These are phyloP conservation scores for Chaetops frenatus DNA, from an alignment of 2,113 vertebrate genomes.

Conservation along the genomic window DNA sequence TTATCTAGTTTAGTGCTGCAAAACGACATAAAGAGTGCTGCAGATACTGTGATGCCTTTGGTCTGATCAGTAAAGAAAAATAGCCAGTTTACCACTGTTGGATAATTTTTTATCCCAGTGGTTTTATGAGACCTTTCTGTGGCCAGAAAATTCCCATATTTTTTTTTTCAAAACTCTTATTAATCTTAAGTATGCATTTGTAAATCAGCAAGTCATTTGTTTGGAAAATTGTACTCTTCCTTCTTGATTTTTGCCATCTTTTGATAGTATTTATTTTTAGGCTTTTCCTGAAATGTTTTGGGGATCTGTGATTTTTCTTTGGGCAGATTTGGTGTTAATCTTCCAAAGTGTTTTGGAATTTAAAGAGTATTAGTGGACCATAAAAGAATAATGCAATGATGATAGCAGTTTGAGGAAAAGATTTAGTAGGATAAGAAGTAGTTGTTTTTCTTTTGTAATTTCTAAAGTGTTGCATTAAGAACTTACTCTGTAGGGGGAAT, in stretches of 20 bases:
- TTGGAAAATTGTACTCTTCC: not conserved
- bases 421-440: not conserved
- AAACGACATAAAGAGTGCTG: not conserved
- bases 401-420: not conserved
- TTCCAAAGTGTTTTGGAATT: not conserved
- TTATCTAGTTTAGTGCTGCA: not conserved
- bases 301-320: not conserved
- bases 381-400: not conserved
- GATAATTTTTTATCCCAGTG: not conserved
- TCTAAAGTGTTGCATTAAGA: not conserved
- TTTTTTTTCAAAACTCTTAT: not conserved
- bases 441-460: not conserved
- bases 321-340: not conserved
- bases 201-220: not conserved
- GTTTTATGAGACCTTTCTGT: not conserved
- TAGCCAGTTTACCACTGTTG: not conserved
- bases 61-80: not conserved
- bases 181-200: not conserved
- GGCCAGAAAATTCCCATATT: rapidly evolving
- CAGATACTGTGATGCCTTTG: not conserved
- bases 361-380: not conserved
- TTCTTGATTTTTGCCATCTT: not conserved
- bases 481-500: not conserved
- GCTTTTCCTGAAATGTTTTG: not conserved
- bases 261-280: not conserved